Percentiles rank a stretch among this genome's conserved stretches.
Evolutionary conservation across 37 sponge, comb jelly and placozoan genomes (phyloP).

Genomic region (Cliona cf. orientalis): DNA sequence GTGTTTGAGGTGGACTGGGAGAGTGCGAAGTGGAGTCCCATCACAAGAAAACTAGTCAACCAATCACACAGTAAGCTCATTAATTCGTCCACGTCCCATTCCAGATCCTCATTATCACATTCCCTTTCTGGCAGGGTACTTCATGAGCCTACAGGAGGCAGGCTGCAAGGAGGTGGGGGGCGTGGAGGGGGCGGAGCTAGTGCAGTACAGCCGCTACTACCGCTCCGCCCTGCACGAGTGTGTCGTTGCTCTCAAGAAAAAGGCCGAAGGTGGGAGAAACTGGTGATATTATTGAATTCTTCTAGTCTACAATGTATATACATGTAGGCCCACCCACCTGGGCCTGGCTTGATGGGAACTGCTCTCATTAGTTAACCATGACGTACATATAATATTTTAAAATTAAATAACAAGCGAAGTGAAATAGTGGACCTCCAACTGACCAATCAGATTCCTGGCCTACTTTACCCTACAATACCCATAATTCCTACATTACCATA

Average conservation of each 20-base stretch:
- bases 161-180: neutral
- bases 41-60: constrained; percentile 44
- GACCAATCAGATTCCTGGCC: too few species aligned
- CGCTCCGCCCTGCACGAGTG: constrained; percentile 65
- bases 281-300: too few species aligned
- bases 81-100: neutral
- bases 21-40: constrained; percentile 29
- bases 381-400: too few species aligned
- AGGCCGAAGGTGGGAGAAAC: constrained; percentile 14
- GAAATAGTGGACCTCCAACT: too few species aligned
- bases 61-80: constrained; percentile 36
- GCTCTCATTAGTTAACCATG: too few species aligned
- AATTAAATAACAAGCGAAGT: too few species aligned
- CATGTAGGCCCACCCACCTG: too few species aligned
- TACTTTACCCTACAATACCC: too few species aligned
- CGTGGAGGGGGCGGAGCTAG: constrained; percentile 14
- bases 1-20: too few species aligned
- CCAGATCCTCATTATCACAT: neutral
- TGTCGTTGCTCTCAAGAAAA: constrained; percentile 28
- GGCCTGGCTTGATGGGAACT: too few species aligned
- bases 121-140: constrained; percentile 29
- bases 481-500: too few species aligned
- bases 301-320: too few species aligned
- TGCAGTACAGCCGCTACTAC: constrained; percentile 54
- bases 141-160: constrained; percentile 36